A percentile compares a stretch with the other conserved stretches of the same genome.
These are phyloP conservation scores for Eclectus roratus DNA, from an alignment of 2,113 vertebrate genomes.

Conservation along the genomic window DNA sequence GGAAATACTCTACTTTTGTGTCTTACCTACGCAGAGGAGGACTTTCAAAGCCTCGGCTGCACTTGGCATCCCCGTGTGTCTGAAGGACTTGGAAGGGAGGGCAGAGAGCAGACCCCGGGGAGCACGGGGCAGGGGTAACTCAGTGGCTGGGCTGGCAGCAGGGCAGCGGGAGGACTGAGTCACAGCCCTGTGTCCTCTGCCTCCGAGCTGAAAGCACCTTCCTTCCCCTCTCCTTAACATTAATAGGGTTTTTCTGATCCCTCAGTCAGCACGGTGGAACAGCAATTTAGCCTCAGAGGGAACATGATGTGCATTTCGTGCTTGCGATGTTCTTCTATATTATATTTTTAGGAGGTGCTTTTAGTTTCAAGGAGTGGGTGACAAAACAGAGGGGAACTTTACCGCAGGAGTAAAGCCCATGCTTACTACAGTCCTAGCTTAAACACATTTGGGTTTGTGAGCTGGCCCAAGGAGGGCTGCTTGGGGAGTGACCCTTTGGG, in stretches of 20 bases:
- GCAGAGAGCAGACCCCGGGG: fast-evolving
- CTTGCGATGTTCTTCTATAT: fast-evolving
- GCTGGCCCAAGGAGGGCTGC: neutral
- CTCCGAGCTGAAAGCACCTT: neutral
- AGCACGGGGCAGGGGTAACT: fast-evolving
- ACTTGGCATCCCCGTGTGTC: fast-evolving
- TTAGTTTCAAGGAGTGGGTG: neutral
- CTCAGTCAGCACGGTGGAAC: neutral
- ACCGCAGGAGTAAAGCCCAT: neutral
- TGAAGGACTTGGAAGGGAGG: neutral
- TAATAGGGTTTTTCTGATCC: neutral
- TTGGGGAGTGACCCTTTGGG: neutral
- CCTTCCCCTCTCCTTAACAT: neutral
- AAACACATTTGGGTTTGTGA: neutral
- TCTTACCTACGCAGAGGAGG: neutral
- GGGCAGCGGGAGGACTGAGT: fast-evolving
- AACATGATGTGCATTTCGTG: neutral
- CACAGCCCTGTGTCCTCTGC: neutral
- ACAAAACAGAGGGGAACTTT: neutral
- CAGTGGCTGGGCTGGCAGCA: neutral
- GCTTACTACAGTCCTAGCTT: neutral
- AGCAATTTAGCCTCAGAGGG: neutral
- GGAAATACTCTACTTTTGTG: neutral
- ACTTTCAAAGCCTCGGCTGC: fast-evolving
- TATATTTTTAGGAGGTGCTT: neutral